Conservation (phyloP, 2,888 invertebrate genomes). For the Muscina levida region DNA sequence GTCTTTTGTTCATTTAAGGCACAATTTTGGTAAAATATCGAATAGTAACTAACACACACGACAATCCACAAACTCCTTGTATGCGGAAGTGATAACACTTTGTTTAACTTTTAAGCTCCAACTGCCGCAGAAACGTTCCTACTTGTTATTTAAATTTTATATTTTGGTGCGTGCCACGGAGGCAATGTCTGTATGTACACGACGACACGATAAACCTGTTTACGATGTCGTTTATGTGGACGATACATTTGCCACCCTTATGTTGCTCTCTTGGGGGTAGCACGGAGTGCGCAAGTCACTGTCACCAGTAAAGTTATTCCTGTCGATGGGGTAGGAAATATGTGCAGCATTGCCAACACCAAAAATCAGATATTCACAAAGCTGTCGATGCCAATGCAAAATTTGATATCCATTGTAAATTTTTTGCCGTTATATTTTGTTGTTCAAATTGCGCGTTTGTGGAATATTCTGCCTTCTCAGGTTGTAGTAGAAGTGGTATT, state of each 20-base stretch:
- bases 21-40: conserved; percentile 22
- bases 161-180: conserved; percentile 59
- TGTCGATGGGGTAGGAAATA: conserved; percentile 41
- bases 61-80: conserved; percentile 54
- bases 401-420: too few species aligned
- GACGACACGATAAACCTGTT: conserved; percentile 36
- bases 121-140: conserved; percentile 58
- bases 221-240: not conserved
- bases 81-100: conserved; percentile 55
- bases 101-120: conserved; percentile 53
- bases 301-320: not conserved
- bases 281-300: conserved; percentile 18
- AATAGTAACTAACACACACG: conserved; percentile 14
- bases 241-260: conserved; percentile 30
- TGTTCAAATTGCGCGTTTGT: too few species aligned
- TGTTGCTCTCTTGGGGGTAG: not conserved
- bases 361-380: too few species aligned
- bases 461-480: too few species aligned
- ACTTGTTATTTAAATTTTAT: too few species aligned
- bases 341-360: too few species aligned
- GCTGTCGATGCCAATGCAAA: too few species aligned
- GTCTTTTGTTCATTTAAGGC: not conserved
- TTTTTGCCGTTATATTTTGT: too few species aligned
- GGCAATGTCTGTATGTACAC: conserved; percentile 24
- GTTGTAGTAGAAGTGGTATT: too few species aligned